These are phyloP conservation scores for Calidris pugnax DNA, from an alignment of 2,113 vertebrate species.

Conservation along the genomic window DNA sequence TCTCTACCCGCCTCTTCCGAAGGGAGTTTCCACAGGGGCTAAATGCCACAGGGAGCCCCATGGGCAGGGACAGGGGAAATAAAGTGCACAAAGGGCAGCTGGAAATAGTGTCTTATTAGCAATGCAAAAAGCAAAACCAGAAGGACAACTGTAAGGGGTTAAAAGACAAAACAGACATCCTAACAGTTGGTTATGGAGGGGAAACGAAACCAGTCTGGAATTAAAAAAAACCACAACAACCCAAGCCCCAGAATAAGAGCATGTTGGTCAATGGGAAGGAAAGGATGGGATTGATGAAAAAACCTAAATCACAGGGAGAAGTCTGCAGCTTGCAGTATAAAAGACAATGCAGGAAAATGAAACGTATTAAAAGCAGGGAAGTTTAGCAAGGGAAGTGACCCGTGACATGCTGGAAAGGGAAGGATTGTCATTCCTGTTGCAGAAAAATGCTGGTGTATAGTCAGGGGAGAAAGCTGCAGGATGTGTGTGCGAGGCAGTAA, in stretches of 20 bases:
- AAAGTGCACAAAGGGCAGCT: neutral
- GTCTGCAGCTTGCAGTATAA: neutral
- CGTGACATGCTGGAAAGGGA: neutral
- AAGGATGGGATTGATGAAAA: neutral
- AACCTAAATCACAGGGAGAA: neutral
- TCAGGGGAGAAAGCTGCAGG: neutral
- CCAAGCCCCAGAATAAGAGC: neutral
- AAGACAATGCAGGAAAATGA: neutral
- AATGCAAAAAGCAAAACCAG: neutral
- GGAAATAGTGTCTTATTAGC: neutral
- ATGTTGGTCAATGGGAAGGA: neutral
- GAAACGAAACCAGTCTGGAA: conserved; percentile 18
- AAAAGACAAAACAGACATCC: neutral
- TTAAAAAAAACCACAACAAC: neutral
- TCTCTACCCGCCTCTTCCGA: neutral
- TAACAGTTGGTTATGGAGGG: neutral
- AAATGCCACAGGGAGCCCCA: neutral
- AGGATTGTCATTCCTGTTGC: neutral
- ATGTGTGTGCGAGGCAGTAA: neutral
- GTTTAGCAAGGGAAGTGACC: neutral
- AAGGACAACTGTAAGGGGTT: neutral
- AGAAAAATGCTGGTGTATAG: neutral
- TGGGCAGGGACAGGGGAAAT: neutral
- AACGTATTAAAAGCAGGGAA: neutral
- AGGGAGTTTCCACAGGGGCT: neutral